Evolutionary conservation across 2,888 invertebrate genomes (phyloP).

Genomic region (Acronicta leporina): DNA sequence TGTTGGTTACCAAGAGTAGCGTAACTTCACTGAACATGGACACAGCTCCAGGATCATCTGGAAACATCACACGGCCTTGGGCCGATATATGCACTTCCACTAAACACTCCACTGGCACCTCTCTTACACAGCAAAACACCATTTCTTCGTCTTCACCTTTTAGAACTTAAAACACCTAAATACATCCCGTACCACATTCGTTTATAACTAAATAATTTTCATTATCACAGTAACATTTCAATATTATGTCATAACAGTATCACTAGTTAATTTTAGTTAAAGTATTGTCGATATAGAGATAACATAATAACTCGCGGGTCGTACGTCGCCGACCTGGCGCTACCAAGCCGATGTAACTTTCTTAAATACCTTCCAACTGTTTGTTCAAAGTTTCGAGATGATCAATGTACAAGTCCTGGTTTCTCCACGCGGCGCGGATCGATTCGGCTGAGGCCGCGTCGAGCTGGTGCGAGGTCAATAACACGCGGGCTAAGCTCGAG

Average conservation of each 20-base stretch:
- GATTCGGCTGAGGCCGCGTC: constrained; percentile 90
- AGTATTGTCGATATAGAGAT: constrained; percentile 87
- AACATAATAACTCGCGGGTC: constrained; percentile 80
- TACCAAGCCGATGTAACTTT: constrained; percentile 85
- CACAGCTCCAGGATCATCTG: constrained; percentile 69
- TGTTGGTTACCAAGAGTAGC: constrained; percentile 54
- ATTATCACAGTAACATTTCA: constrained; percentile 80
- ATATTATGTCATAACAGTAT: constrained; percentile 74
- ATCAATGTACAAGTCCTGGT: constrained; percentile 93
- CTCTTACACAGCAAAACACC: constrained; percentile 76
- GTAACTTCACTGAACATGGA: constrained; percentile 72
- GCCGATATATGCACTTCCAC: constrained; percentile 69
- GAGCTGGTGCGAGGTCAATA: constrained; percentile 91
- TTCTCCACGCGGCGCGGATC: constrained; percentile 92
- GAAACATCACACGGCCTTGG: constrained; percentile 65
- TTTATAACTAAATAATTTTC: constrained; percentile 76
- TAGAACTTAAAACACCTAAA: constrained; percentile 80
- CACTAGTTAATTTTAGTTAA: constrained; percentile 86
- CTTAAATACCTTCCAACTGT: constrained; percentile 94
- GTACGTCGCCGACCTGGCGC: constrained; percentile 80
- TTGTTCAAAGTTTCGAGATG: constrained; percentile 92
- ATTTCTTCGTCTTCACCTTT: constrained; percentile 74
- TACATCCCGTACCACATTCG: constrained; percentile 83
- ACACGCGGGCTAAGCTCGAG: constrained; percentile 88
- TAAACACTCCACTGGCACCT: constrained; percentile 76